Percentiles rank a stretch among this genome's conserved stretches.
Conservation (phyloP, 1,140 invertebrate genomes). For the Cherax quadricarinatus region DNA sequence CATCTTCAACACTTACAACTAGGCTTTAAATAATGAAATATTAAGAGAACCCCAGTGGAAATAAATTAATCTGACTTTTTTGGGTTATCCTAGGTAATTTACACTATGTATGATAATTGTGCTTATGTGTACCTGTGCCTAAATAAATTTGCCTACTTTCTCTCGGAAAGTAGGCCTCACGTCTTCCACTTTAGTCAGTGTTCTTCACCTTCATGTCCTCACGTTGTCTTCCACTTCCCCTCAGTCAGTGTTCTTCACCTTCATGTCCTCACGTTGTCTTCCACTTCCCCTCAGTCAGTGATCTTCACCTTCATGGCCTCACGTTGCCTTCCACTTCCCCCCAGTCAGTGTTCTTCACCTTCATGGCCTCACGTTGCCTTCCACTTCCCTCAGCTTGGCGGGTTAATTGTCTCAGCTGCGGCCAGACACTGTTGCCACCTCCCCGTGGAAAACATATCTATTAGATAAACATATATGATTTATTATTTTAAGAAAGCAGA, state of each 20-base stretch:
- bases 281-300: neutral
- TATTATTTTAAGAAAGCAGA: no score
- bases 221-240: neutral
- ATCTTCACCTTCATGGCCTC: neutral
- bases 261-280: neutral
- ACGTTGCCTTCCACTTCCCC: neutral
- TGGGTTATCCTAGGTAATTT: no score
- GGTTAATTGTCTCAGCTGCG: conserved; percentile 24
- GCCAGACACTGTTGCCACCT: conserved; percentile 28
- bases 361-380: neutral
- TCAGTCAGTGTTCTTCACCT: neutral
- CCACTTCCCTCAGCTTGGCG: neutral
- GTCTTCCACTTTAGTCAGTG: neutral
- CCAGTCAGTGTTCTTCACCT: neutral
- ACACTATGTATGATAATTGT: no score
- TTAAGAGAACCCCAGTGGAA: neutral
- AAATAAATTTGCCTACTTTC: no score
- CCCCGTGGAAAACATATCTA: neutral
- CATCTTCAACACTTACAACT: no score
- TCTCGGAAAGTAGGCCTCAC: no score
- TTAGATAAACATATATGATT: no score
- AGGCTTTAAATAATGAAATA: no score
- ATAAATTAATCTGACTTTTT: no score
- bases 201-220: neutral
- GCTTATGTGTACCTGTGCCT: no score